These are phyloP conservation scores for Mobula birostris DNA, from an alignment of 2,113 vertebrate genomes.

Conservation along the genomic window DNA sequence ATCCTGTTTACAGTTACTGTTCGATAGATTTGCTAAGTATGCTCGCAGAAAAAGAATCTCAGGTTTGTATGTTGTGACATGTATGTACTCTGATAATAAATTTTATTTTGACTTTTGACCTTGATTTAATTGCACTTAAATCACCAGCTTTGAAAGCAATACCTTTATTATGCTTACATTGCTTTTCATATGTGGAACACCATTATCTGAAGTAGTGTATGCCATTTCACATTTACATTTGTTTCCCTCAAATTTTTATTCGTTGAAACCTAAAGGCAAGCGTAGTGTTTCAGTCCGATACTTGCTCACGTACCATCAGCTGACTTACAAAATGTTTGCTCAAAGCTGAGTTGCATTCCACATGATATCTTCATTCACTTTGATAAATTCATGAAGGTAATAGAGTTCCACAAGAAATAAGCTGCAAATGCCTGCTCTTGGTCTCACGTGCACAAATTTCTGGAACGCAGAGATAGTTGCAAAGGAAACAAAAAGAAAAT, in stretches of 20 bases:
- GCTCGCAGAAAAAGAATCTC: too few relatives aligned
- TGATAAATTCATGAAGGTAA: background rate
- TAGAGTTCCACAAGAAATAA: background rate
- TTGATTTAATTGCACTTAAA: background rate
- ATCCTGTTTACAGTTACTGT: too few relatives aligned
- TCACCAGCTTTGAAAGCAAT: too few relatives aligned
- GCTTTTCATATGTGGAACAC: background rate
- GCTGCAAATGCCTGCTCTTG: background rate
- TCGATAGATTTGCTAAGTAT: too few relatives aligned
- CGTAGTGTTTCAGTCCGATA: background rate
- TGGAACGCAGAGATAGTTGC: too few relatives aligned
- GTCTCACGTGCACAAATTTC: background rate
- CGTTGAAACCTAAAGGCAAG: background rate
- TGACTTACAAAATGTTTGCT: background rate
- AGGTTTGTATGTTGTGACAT: too few relatives aligned
- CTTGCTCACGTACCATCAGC: background rate
- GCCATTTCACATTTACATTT: background rate
- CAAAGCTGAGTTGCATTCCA: background rate
- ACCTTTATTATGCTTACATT: background rate
- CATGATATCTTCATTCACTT: background rate
- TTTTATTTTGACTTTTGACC: too few relatives aligned
- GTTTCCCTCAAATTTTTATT: background rate
- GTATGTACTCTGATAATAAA: too few relatives aligned
- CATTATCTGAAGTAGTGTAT: background rate
- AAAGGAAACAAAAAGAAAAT: background rate